These are phyloP conservation scores for Monochamus saltuarius DNA, from an alignment of 1,140 invertebrate genomes.

Conservation along the genomic window DNA sequence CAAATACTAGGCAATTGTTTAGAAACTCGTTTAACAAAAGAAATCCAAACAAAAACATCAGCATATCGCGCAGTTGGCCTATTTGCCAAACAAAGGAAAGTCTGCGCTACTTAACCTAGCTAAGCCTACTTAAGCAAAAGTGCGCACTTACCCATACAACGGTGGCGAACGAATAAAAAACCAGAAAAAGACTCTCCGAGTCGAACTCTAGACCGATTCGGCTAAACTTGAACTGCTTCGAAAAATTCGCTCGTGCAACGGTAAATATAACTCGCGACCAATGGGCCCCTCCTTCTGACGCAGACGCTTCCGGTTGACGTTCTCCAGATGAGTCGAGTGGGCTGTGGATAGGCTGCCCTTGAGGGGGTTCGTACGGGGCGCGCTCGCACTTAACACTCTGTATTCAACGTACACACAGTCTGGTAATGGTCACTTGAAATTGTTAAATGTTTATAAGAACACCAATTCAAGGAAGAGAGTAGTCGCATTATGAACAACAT, in stretches of 20 bases:
- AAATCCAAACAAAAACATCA: too few relatives aligned
- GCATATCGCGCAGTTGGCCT: too few relatives aligned
- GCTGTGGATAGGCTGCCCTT: constrained; percentile 6
- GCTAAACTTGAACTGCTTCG: constrained; percentile 9
- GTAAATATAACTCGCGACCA: constrained; percentile 18
- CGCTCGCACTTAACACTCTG: constrained; percentile 8
- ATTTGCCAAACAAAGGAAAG: too few relatives aligned
- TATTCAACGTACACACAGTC: constrained; percentile 36
- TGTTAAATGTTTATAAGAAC: constrained; percentile 37
- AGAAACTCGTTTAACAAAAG: too few relatives aligned
- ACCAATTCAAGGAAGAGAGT: constrained; percentile 35
- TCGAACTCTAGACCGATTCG: constrained; percentile 1
- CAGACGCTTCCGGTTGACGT: not conserved
- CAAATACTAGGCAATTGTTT: too few relatives aligned
- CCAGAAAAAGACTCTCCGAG: constrained; percentile 23
- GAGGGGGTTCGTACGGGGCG: not conserved
- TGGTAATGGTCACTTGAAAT: constrained; percentile 36
- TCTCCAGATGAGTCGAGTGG: not conserved
- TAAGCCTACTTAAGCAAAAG: too few relatives aligned
- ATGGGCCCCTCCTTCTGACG: constrained; percentile 9
- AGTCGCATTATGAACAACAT: constrained; percentile 41
- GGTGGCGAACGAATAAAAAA: constrained; percentile 30
- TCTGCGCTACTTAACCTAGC: too few relatives aligned
- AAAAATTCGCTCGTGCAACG: constrained; percentile 11
- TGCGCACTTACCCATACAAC: constrained; percentile 41